These are phyloP conservation scores for Aphelenchoides avenae DNA, from an alignment of 1,140 invertebrate genomes.

Conservation along the genomic window DNA sequence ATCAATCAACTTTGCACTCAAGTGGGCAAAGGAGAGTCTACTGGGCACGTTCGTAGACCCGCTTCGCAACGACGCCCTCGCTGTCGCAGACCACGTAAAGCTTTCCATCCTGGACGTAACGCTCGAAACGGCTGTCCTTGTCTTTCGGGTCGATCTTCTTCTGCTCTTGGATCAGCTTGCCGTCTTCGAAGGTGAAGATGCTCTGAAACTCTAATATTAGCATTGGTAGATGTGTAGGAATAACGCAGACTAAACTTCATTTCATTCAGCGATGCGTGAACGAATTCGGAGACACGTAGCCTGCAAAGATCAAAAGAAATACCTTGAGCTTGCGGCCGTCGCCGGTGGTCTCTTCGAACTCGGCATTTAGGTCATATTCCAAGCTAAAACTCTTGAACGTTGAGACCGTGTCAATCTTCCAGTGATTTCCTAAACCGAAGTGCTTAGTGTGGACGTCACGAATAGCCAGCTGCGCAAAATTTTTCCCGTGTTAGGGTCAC, in stretches of 20 bases:
- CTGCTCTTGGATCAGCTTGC: conserved; percentile 36
- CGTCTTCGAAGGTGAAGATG: conserved; percentile 38
- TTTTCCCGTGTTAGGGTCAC: too few relatives aligned
- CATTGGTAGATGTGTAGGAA: too few relatives aligned
- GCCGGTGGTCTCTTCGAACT: conserved; percentile 27
- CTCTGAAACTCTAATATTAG: too few relatives aligned
- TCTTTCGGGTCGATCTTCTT: conserved; percentile 28
- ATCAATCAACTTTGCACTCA: too few relatives aligned
- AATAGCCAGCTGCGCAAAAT: too few relatives aligned
- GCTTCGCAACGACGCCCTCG: conserved; percentile 14
- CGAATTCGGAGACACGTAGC: conserved; percentile 1
- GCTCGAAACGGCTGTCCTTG: conserved; percentile 24
- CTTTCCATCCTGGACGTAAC: conserved; percentile 35
- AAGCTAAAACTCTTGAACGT: conserved; percentile 30
- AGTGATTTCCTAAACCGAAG: too few relatives aligned
- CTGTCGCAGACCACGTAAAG: conserved; percentile 23
- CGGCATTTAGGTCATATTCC: conserved; percentile 33
- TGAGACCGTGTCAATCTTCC: conserved; percentile 26
- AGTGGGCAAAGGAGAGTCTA: neutral
- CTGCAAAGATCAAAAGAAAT: conserved; percentile 10
- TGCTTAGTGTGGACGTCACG: too few relatives aligned
- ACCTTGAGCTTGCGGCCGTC: conserved; percentile 33
- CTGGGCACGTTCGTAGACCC: conserved; percentile 19
- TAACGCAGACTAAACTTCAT: neutral
- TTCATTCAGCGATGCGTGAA: neutral